Percentiles rank a stretch among this genome's conserved stretches.
Evolutionary conservation across 2,113 vertebrate genomes (phyloP).

Genomic region (Junco hyemalis): DNA sequence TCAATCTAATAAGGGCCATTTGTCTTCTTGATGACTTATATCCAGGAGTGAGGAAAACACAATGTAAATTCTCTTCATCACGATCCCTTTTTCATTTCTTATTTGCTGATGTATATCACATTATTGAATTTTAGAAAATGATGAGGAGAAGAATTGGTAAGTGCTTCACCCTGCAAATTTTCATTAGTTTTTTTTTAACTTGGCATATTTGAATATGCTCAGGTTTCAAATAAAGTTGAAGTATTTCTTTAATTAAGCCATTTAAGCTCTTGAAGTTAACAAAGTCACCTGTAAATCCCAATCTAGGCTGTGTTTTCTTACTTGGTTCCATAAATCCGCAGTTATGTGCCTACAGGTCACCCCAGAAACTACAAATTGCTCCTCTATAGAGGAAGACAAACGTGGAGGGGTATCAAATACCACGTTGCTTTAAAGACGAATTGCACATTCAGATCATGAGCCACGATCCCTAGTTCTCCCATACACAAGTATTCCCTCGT

Average conservation of each 20-base stretch:
- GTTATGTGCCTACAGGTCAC: not conserved
- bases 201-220: constrained; percentile 24
- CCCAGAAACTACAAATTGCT: not conserved
- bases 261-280: not conserved
- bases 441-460: not conserved
- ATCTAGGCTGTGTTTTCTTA: not conserved
- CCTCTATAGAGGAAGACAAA: not conserved
- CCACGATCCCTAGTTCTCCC: not conserved
- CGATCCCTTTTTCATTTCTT: constrained; percentile 58
- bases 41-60: constrained; percentile 43
- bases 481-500: not conserved
- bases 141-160: constrained; percentile 14
- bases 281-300: not conserved
- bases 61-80: constrained; percentile 41
- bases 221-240: constrained; percentile 59
- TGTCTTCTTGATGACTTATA: constrained; percentile 42
- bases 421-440: not conserved
- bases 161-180: constrained; percentile 33
- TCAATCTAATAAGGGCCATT: constrained; percentile 50
- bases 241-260: constrained; percentile 46
- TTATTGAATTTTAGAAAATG: constrained; percentile 59
- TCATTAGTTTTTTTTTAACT: constrained; percentile 1
- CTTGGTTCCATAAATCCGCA: not conserved
- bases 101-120: constrained; percentile 61
- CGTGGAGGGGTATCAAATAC: accelerated